Evolutionary conservation across 2,797 vertebrate species (phyloP).

Genomic region (Calcarius lapponicus): DNA sequence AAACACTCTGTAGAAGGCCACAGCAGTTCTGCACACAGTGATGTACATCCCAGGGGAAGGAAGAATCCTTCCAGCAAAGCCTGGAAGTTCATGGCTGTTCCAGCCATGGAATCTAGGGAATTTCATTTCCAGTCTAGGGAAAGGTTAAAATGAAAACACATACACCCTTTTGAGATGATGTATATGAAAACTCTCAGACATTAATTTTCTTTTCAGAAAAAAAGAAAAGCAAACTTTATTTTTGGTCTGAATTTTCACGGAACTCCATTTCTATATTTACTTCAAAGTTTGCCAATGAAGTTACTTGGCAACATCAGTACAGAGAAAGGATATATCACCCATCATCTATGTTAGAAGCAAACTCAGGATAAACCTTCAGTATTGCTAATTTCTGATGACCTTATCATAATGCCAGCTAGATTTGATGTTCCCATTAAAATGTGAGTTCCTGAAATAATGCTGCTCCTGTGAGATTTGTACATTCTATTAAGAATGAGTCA

Average conservation of each 20-base stretch:
- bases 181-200: background rate
- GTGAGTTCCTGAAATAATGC: background rate
- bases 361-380: background rate
- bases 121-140: background rate
- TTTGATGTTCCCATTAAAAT: slow-evolving; percentile 15
- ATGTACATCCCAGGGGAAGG: background rate
- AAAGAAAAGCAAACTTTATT: background rate
- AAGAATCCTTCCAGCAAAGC: background rate
- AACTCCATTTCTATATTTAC: background rate
- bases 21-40: background rate
- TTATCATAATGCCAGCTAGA: background rate
- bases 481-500: slow-evolving; percentile 22
- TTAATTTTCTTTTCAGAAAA: background rate
- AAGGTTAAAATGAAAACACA: background rate
- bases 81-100: background rate
- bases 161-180: background rate
- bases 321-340: background rate
- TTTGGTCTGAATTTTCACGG: background rate
- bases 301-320: background rate
- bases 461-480: background rate
- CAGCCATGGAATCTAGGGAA: background rate
- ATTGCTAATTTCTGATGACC: background rate
- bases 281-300: background rate
- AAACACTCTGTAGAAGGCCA: background rate
- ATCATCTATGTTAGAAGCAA: background rate